A percentile compares a stretch with the other conserved stretches of the same genome.
These are phyloP conservation scores for Drosophila emarginata DNA, from an alignment of 2,888 invertebrate genomes.

Conservation along the genomic window DNA sequence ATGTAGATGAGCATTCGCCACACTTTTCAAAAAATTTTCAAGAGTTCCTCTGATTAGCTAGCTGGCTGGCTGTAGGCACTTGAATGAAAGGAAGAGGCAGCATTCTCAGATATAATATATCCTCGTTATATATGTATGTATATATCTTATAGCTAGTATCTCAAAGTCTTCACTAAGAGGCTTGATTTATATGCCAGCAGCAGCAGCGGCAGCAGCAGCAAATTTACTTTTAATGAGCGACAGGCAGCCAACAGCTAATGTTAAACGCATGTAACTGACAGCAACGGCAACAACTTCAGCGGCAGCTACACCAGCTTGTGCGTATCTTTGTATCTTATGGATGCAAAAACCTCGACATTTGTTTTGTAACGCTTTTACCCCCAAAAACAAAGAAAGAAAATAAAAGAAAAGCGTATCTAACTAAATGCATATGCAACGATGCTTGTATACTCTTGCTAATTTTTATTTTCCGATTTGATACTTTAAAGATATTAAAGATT, in stretches of 20 bases:
- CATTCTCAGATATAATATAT: conserved; percentile 9
- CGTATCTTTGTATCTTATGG: conserved; percentile 48
- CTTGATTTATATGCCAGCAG: conserved; percentile 60
- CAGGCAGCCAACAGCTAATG: conserved; percentile 40
- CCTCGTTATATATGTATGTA: conserved; percentile 1
- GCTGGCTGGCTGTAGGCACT: conserved; percentile 17
- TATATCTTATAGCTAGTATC: conserved; percentile 13
- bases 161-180: conserved; percentile 27
- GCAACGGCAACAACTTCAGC: conserved; percentile 21
- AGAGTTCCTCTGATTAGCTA: conserved; percentile 14
- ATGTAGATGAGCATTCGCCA: conserved; percentile 18
- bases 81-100: conserved; percentile 3
- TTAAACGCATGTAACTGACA: conserved; percentile 58
- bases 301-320: conserved; percentile 19
- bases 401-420: conserved; percentile 16
- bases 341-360: conserved; percentile 46
- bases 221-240: conserved; percentile 65
- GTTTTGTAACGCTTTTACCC: conserved; percentile 48
- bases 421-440: background rate
- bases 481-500: no score
- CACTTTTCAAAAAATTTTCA: conserved; percentile 32
- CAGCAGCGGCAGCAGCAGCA: conserved; percentile 28
- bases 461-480: no score
- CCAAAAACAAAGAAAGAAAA: background rate
- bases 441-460: no score